These are phyloP conservation scores for Philonicus albiceps DNA, from an alignment of 2,888 invertebrate species.

Conservation along the genomic window DNA sequence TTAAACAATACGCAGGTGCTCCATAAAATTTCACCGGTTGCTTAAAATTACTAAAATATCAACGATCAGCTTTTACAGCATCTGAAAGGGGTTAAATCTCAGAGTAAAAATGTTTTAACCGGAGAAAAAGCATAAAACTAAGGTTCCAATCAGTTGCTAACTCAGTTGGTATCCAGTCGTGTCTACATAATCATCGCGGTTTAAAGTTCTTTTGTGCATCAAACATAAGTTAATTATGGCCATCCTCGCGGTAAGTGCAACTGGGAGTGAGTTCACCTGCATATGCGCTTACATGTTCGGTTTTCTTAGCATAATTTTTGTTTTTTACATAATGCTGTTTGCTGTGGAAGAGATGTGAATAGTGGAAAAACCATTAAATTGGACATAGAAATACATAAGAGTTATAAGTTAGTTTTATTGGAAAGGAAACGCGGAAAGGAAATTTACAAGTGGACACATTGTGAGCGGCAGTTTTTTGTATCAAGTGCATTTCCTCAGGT, in stretches of 20 bases:
- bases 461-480: background rate
- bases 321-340: background rate
- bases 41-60: background rate
- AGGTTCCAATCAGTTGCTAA: background rate
- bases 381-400: background rate
- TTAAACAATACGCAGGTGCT: background rate
- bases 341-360: background rate
- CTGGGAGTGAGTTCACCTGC: background rate
- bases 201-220: background rate
- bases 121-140: slow-evolving; percentile 16
- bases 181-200: background rate
- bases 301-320: background rate
- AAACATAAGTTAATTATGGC: background rate
- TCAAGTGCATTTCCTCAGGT: background rate
- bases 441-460: background rate
- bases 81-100: background rate
- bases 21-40: background rate
- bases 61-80: background rate
- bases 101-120: background rate
- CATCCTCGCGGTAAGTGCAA: slow-evolving; percentile 28
- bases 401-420: background rate
- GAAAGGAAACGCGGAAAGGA: background rate
- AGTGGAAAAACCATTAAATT: background rate
- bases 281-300: background rate
- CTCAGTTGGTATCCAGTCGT: slow-evolving; percentile 14